A percentile compares a stretch with the other conserved stretches of the same genome.
Conservation (phyloP, 2,888 invertebrate species). For the Tetragonula carbonaria region DNA sequence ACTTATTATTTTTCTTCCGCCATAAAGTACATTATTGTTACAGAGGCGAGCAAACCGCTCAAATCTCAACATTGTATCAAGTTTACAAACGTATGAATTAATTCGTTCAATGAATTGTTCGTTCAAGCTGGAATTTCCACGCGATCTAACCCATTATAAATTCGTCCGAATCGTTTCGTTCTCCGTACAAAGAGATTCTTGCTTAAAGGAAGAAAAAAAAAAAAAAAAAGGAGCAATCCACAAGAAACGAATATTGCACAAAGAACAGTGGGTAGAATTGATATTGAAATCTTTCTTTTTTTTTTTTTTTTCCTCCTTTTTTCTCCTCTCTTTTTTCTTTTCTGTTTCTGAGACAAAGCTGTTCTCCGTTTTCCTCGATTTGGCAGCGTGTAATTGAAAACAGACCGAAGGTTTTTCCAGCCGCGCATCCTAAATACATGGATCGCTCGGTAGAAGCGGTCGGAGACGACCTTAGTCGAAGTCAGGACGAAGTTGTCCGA, state of each 20-base stretch:
- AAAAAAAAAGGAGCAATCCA: not conserved
- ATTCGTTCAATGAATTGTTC: too few species aligned
- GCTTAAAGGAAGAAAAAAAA: not conserved
- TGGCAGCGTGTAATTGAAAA: conserved; percentile 12
- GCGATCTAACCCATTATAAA: not conserved
- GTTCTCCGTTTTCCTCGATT: conserved; percentile 17
- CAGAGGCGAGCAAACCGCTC: not conserved
- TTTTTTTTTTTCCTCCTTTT: too few species aligned
- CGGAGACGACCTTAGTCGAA: conserved; percentile 68
- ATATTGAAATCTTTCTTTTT: not conserved
- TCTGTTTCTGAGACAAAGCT: conserved; percentile 12
- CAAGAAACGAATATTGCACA: not conserved
- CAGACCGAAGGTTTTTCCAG: conserved; percentile 29
- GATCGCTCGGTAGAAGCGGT: conserved; percentile 54
- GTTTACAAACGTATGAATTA: not conserved
- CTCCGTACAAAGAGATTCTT: not conserved
- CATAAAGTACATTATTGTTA: not conserved
- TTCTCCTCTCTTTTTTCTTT: not conserved
- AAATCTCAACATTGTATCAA: not conserved
- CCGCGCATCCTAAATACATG: conserved; percentile 31
- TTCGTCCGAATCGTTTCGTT: not conserved
- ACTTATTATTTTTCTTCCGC: not conserved
- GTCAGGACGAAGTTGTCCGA: conserved; percentile 73
- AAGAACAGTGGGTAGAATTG: not conserved
- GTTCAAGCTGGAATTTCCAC: not conserved